Percentiles rank a stretch among this genome's conserved stretches.
Conservation (phyloP, 2,797 vertebrate genomes). For the Sphaeramia orbicularis region DNA sequence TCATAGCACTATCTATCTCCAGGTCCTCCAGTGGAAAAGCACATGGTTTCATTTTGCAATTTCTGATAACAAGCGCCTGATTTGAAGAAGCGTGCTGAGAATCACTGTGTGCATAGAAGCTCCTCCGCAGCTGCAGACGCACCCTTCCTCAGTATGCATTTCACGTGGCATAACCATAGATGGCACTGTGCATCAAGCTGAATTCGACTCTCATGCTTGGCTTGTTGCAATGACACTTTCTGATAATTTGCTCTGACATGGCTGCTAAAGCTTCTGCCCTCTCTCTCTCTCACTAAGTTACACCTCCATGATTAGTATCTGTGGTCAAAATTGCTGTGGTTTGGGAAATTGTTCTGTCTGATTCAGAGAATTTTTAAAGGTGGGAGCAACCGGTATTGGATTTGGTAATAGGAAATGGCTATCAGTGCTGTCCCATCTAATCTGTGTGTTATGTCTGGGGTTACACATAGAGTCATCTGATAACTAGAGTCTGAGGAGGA, state of each 20-base stretch:
- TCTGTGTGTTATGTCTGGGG: constrained; percentile 71
- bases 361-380: constrained; percentile 32
- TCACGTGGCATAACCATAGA: constrained; percentile 80
- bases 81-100: constrained; percentile 1
- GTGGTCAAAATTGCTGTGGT: constrained; percentile 39
- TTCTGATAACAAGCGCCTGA: constrained; percentile 8
- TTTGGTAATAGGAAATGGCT: constrained; percentile 59
- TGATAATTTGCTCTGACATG: constrained; percentile 51
- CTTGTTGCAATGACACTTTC: constrained; percentile 52
- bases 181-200: constrained; percentile 85
- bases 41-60: not conserved
- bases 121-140: constrained; percentile 7
- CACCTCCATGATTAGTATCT: constrained; percentile 36
- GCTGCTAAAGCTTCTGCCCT: constrained; percentile 24
- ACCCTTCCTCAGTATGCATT: constrained; percentile 66
- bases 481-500: constrained; percentile 58
- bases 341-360: constrained; percentile 44
- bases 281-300: not conserved
- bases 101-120: not conserved
- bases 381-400: constrained; percentile 48
- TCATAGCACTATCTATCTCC: not conserved
- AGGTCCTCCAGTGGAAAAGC: constrained; percentile 4
- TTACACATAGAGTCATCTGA: constrained; percentile 69
- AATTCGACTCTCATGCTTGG: constrained; percentile 34
- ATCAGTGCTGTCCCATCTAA: constrained; percentile 56